Conservation (phyloP, 2,797 vertebrate species). For the Cebuella pygmaea region DNA sequence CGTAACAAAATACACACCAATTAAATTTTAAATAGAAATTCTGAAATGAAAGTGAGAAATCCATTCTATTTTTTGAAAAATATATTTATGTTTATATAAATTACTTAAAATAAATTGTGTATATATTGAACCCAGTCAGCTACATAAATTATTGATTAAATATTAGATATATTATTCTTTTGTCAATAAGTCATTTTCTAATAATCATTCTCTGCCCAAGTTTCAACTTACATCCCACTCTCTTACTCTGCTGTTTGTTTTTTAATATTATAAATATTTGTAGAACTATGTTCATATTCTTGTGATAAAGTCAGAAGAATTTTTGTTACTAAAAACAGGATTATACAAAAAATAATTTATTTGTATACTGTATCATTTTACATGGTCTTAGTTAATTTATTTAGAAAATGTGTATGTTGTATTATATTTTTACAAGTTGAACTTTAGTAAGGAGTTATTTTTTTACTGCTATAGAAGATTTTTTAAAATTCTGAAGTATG, state of each 20-base stretch:
- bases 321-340: not conserved
- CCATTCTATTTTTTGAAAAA: not conserved
- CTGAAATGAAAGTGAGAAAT: too few species aligned
- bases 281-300: not conserved
- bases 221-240: not conserved
- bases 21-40: too few species aligned
- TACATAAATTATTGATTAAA: not conserved
- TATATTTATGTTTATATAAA: not conserved
- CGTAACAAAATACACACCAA: too few species aligned
- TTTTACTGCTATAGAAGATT: not conserved
- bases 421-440: not conserved
- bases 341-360: not conserved
- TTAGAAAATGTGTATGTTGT: not conserved
- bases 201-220: not conserved
- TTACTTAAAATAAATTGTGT: not conserved
- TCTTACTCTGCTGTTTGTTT: not conserved
- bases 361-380: not conserved
- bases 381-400: not conserved
- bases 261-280: not conserved
- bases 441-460: not conserved
- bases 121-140: not conserved
- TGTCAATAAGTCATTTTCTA: not conserved
- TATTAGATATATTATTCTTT: not conserved
- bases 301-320: not conserved
- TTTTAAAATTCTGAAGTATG: not conserved